Conservation (phyloP, 2,797 vertebrate genomes). For the Peromyscus attwateri region DNA sequence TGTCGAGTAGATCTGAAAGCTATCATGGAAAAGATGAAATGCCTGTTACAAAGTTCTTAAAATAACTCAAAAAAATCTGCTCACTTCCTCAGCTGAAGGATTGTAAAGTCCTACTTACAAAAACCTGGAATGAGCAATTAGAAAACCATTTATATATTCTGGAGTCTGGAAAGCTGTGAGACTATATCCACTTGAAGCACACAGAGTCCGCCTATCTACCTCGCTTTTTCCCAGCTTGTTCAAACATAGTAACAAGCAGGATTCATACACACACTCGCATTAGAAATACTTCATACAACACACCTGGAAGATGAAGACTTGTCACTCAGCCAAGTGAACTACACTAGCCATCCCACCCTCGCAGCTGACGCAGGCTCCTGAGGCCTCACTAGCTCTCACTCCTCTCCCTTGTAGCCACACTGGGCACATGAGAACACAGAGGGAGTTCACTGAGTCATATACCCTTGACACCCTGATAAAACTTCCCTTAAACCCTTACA, state of each 20-base stretch:
- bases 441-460: not conserved
- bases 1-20: conserved; percentile 87
- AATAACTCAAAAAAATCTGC: conserved; percentile 16
- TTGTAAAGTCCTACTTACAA: conserved; percentile 47
- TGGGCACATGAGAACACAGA: conserved; percentile 10
- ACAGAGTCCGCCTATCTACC: not conserved
- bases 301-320: conserved; percentile 6
- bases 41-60: conserved; percentile 23
- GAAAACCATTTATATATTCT: conserved; percentile 53
- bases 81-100: conserved; percentile 33
- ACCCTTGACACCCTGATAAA: not conserved
- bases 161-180: conserved; percentile 29
- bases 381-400: not conserved
- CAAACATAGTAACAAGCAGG: conserved; percentile 34
- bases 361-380: not conserved
- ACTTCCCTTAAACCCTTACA: not conserved
- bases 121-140: conserved; percentile 40
- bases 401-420: not conserved
- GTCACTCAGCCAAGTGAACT: not conserved
- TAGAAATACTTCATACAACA: conserved; percentile 36
- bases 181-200: conserved; percentile 27
- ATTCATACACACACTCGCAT: not conserved
- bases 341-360: not conserved
- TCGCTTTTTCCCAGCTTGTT: not conserved
- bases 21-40: conserved; percentile 80